A percentile compares a stretch with the other conserved stretches of the same genome.
These are phyloP conservation scores for Neofelis nebulosa DNA, from an alignment of 2,113 vertebrate genomes.

Conservation along the genomic window DNA sequence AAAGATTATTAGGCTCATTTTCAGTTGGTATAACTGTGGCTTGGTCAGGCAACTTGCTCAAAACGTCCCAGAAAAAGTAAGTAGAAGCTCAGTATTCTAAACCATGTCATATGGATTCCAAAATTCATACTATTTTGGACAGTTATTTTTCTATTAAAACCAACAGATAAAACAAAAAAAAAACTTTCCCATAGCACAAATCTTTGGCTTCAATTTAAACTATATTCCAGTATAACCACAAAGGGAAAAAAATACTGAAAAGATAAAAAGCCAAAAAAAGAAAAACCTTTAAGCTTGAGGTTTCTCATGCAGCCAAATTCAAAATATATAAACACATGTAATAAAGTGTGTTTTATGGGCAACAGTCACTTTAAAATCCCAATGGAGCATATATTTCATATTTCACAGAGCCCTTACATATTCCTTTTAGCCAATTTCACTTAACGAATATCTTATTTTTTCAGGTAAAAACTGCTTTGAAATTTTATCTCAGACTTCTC, in stretches of 20 bases:
- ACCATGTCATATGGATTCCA: not conserved
- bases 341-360: not conserved
- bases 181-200: not conserved
- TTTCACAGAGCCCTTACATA: not conserved
- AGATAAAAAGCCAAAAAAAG: not conserved
- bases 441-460: not conserved
- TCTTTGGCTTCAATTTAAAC: constrained; percentile 37
- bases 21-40: not conserved
- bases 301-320: not conserved
- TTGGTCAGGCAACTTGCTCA: not conserved
- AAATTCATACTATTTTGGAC: not conserved
- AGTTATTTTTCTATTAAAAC: not conserved
- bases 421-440: not conserved
- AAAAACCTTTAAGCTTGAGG: not conserved
- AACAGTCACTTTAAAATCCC: not conserved
- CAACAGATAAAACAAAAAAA: constrained; percentile 26
- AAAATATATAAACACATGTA: not conserved
- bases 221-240: not conserved
- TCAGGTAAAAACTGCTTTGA: not conserved
- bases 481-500: not conserved
- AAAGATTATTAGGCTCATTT: not conserved
- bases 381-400: not conserved
- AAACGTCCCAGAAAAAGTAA: not conserved
- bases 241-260: not conserved
- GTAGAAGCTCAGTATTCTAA: not conserved